Conservation (phyloP, 2,797 vertebrate species). For the Morelia viridis region DNA sequence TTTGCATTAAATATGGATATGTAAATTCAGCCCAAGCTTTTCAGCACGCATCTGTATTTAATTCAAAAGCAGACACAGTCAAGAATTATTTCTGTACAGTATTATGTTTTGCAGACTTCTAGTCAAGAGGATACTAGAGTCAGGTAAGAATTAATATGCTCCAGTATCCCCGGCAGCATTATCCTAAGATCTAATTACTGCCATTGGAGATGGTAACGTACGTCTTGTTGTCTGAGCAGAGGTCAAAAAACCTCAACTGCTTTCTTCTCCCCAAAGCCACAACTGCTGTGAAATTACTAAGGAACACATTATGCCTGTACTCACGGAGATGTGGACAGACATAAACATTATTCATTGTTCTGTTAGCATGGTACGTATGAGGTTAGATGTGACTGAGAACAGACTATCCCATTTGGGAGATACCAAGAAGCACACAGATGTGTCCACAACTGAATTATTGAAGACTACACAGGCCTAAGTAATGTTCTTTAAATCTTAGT, state of each 20-base stretch:
- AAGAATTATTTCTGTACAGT: background rate
- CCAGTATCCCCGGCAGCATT: background rate
- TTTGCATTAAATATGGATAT: background rate
- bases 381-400: background rate
- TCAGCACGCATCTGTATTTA: background rate
- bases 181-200: background rate
- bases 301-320: background rate
- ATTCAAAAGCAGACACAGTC: background rate
- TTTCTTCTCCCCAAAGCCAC: background rate
- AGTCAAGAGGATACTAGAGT: background rate
- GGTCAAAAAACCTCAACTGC: background rate
- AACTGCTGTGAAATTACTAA: background rate
- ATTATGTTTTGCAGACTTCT: background rate
- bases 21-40: background rate
- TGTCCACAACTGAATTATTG: background rate
- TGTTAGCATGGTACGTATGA: background rate
- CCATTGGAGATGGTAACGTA: background rate
- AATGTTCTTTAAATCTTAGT: background rate
- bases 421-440: background rate
- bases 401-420: background rate
- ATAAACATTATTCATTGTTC: background rate
- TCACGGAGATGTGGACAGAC: background rate
- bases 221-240: background rate
- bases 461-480: background rate
- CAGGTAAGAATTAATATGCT: background rate